Base-by-base conservation (phyloP, 2,113 vertebrate species). In the Zootoca vivipara region DNA sequence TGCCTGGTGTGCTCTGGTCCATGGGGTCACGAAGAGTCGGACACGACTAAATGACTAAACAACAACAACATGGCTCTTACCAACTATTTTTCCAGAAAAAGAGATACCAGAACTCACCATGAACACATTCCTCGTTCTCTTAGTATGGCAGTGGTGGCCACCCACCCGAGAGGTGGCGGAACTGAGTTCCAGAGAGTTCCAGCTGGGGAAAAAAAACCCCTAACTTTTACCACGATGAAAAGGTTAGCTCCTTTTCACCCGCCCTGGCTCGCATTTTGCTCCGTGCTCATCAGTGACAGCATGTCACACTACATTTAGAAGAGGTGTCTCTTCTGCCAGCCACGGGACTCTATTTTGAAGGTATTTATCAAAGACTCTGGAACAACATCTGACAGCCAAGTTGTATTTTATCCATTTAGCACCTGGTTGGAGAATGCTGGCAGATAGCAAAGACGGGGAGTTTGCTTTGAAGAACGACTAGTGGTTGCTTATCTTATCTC, bases 391-490 rank as follows among this genome's bases (percentile, higher is more conserved):
- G n/a, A 30, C 77, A 38, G 64, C 78, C 33, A 72, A 52, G 15
- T 72, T 40, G 65, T 87, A 65, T 79, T 64, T 86, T 70, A 78
- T 70, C 46, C 42, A 28, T 58, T 72, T 72, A 87, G 46, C 85
- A 87, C 78, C 78, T 80, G 33, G 33, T 87, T 56, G 78, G 70
- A 80, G 65, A 35, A 30, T 80, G 28, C 42, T 30, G 15, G 33
- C 7, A 87, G 77, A 87, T 72, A 81, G 77, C 12, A 42, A 58
- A 78, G 33, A 3, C 46, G 10, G 72, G 8, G 18, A 22, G 38
- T 80, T 72, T 33, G 33, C 85, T 87, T 62, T 80, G 78, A 87
- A 87, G 78, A 58, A 79, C n/a, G 46, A 13, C 33, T 79, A 1
- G 42, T 46, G 35, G 58, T 70, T 70, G 38, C 42, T 86, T 77